These are phyloP conservation scores for Dasysyrphus tricinctus DNA, from an alignment of 2,888 invertebrate species.

Conservation along the genomic window DNA sequence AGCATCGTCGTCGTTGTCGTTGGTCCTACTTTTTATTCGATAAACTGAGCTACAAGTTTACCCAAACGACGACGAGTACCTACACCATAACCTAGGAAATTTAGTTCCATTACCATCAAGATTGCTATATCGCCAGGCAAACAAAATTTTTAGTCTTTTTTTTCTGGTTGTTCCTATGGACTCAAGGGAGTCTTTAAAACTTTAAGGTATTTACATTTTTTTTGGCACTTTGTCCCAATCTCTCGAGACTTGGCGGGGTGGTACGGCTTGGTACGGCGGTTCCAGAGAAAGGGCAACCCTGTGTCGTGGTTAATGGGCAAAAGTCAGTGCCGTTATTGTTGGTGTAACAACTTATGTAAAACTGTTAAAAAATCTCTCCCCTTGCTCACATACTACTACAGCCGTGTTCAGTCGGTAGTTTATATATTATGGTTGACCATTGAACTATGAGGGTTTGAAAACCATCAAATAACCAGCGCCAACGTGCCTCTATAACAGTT, in stretches of 20 bases:
- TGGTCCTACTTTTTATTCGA: neutral
- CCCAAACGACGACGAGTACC: constrained; percentile 21
- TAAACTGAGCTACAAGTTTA: constrained; percentile 35
- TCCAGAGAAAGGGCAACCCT: neutral
- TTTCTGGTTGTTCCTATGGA: neutral
- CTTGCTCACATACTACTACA: neutral
- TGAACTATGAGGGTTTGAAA: constrained; percentile 64
- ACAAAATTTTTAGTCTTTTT: constrained; percentile 17
- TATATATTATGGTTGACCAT: constrained; percentile 62
- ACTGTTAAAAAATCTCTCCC: constrained; percentile 55
- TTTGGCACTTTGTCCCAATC: neutral
- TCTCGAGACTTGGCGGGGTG: neutral
- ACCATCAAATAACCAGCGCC: constrained; percentile 50
- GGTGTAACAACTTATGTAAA: constrained; percentile 68
- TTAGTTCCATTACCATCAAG: constrained; percentile 38
- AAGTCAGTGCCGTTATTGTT: constrained; percentile 43
- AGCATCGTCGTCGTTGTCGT: neutral
- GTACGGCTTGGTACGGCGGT: neutral
- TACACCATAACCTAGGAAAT: constrained; percentile 13
- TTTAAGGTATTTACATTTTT: constrained; percentile 44
- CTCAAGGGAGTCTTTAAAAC: constrained; percentile 56
- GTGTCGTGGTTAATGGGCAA: constrained; percentile 57
- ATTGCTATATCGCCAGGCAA: constrained; percentile 35
- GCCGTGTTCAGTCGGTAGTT: constrained; percentile 43
- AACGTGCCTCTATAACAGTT: constrained; percentile 16